Evolutionary conservation across 2,113 vertebrate species (phyloP).

Genomic region (Octodon degus): DNA sequence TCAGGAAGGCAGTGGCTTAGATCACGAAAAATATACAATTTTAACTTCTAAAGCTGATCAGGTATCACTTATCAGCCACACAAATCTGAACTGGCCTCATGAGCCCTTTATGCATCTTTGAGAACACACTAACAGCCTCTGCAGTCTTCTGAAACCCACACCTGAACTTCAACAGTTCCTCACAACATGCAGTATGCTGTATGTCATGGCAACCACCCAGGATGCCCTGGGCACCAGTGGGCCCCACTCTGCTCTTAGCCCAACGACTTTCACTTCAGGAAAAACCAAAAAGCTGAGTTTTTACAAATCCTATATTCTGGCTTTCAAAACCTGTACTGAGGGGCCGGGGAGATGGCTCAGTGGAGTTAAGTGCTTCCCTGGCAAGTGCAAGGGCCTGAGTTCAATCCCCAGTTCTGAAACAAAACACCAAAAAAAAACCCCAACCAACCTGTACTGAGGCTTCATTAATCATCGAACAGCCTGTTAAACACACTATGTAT

Average conservation of each 20-base stretch:
- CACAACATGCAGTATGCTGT: neutral
- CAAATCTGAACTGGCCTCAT: neutral
- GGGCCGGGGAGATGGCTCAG: neutral
- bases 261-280: neutral
- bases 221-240: neutral
- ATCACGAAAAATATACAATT: neutral
- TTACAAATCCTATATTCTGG: constrained; percentile 2
- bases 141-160: neutral
- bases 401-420: no score
- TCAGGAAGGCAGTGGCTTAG: neutral
- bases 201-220: neutral
- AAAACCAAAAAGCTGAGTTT: neutral
- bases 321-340: neutral
- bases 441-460: neutral
- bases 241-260: neutral
- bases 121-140: neutral
- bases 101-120: neutral
- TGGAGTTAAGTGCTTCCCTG: no score
- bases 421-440: no score
- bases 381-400: no score
- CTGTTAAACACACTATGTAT: neutral
- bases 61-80: neutral
- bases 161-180: neutral
- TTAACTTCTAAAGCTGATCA: neutral
- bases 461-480: neutral